Base-by-base conservation (phyloP, 2,888 invertebrate genomes). In the Torymus tubicola region DNA sequence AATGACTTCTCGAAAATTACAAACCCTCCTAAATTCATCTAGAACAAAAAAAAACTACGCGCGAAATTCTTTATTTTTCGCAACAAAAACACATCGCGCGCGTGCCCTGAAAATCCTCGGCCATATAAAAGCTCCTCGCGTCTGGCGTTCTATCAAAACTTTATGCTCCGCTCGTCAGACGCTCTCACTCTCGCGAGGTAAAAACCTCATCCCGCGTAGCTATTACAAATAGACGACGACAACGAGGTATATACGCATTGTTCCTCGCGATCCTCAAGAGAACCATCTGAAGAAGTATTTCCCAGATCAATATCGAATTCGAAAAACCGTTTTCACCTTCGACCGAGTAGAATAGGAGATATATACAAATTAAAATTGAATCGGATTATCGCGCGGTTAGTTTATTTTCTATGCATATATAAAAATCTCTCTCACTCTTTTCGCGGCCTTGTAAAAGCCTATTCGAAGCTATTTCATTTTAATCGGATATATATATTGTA, bases 211-310 rank as follows among this genome's bases (percentile, higher is more conserved):
- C 70, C 61, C 24, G 31, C 24, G 31, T 0, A 24, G 24, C 55
- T 63, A 70, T 70, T 14, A 24, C 57, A 24, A 75, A 68, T 61
- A 75, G 16, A 60, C 24, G 68, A 61, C 53, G 61, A 76, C 61
- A 18, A 53, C 60, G 61, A 42, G 52, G 50, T 63, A n/a, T 5
- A n/a, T n/a, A n/a, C n/a, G 52, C 55, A 61, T 69, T 71, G 57
- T 71, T 58, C 52, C 52, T 42, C 42, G 42, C 42, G 12, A 71
- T 58, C 12, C 50, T 57, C 55, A 2, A 10, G 57, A 57, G 13
- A 65, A 18, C 57, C 21, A 31, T 8, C 42, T 3, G 5, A 31
- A 42, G 42, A 42, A 5, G 8, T 42, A 8, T 42, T 8, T 1
- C 42, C 5, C 21, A 24, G 14, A 52, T 21, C 24, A 61, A 71